Evolutionary conservation across 2,797 vertebrate genomes (phyloP).

Genomic region (Novumbra hubbsi): DNA sequence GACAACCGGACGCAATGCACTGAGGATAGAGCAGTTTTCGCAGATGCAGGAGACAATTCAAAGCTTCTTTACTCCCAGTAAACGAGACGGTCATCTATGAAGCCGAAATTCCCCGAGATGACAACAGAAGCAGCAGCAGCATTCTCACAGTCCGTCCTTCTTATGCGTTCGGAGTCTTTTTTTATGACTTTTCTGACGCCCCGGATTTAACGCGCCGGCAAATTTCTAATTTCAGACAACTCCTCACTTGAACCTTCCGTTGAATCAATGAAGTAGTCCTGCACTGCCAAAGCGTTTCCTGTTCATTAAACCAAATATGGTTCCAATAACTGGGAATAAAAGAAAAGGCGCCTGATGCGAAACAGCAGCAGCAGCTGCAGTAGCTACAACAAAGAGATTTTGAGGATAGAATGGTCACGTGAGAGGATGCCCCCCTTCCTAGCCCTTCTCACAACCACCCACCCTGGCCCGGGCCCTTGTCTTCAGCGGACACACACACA

Average conservation of each 20-base stretch:
- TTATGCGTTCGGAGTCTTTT: constrained; percentile 9
- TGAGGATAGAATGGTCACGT: constrained; percentile 33
- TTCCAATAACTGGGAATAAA: constrained; percentile 4
- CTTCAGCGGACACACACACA: neutral
- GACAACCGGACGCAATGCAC: constrained; percentile 4
- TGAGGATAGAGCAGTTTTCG: neutral
- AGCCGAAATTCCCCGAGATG: constrained; percentile 7
- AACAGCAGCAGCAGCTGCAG: constrained; percentile 31
- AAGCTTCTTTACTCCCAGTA: constrained; percentile 7
- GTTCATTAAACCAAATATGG: constrained; percentile 11
- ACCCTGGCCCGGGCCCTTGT: neutral
- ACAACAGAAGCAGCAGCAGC: constrained; percentile 13
- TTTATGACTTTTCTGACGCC: constrained; percentile 17
- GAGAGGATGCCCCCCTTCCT: constrained; percentile 18
- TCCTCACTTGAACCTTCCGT: constrained; percentile 14
- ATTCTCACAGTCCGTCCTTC: constrained; percentile 16
- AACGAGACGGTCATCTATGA: constrained; percentile 1
- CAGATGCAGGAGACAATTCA: neutral
- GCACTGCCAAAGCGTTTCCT: constrained; percentile 2
- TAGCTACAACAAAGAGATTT: constrained; percentile 43
- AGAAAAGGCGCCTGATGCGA: constrained; percentile 12
- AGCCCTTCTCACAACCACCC: neutral
- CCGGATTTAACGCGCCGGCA: constrained; percentile 12
- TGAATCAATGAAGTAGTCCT: neutral
- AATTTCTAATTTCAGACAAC: constrained; percentile 12